Evolutionary conservation across 2,888 invertebrate species (phyloP), one percentile per base, ranked within the genome.

Genomic region (Leucania comma): DNA sequence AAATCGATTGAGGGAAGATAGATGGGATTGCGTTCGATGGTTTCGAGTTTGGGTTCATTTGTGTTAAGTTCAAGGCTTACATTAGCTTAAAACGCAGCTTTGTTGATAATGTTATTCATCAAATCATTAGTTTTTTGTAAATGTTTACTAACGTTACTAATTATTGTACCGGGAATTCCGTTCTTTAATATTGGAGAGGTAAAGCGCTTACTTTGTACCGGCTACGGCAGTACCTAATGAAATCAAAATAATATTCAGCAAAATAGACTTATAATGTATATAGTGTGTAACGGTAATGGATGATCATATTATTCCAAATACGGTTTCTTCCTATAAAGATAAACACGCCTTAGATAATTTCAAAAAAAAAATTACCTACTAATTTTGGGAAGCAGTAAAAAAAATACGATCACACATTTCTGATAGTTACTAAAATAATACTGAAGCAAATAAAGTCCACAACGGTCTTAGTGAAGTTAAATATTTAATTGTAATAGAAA

Each of bases 1-100:
- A 8, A 57, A 76, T 61, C 51, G 26, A 70, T 59, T 26, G 10
- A 17, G n/a, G 3, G 24, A 35, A 26, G 14, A 50, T 20, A 32
- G 6, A 32, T 74, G 12, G 22, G 22, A 1, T 63, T 35, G 35
- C 17, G 29, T 20, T 51, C 14, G 24, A 26, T 24, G 2, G 9
- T 29, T 38, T n/a, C 46, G 24, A 4, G 10, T 62, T 58, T n/a
- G 20, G 0, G 3, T 38, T 61, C 50, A 20, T 62, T 62, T 24
- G 14, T 46, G 22, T 58, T n/a, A 61, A 48, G 24, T 58, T 58
- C n/a, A 50, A 42, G 22, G 29, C 4, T 20, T 29, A 26, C 12
- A 20, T n/a, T 46, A 5, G 12, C 17, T 26, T 20, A n/a, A 14
- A 2, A 20, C 5, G n/a, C 4, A 32, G 32, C n/a, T 17, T 56